Percentiles rank a stretch among this genome's conserved stretches.
Conservation (phyloP, 2,797 vertebrate genomes). For the Caiman crocodilus region DNA sequence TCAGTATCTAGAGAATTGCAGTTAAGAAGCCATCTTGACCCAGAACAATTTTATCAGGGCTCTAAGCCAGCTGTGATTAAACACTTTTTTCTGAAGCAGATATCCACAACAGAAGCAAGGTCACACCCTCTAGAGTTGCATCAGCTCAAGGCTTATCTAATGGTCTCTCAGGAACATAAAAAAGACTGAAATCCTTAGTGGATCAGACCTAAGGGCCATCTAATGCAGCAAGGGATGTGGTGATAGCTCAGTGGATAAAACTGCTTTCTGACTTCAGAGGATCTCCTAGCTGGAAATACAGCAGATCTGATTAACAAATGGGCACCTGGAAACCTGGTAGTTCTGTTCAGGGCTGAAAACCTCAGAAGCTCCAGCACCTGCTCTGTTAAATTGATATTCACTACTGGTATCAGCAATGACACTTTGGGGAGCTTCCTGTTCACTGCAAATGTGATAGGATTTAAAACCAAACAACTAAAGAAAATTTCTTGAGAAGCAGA, state of each 20-base stretch:
- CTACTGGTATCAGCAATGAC: neutral
- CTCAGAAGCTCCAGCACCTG: neutral
- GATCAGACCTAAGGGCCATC: slow-evolving; percentile 22
- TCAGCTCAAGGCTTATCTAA: slow-evolving; percentile 49
- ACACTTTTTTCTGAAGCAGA: slow-evolving; percentile 28
- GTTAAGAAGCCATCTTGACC: slow-evolving; percentile 41
- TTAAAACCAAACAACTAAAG: neutral
- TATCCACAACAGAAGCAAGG: slow-evolving; percentile 61
- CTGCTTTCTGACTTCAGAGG: neutral
- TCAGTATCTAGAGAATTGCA: slow-evolving; percentile 13
- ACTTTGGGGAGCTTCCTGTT: neutral
- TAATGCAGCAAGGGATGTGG: neutral
- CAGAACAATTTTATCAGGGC: slow-evolving; percentile 64
- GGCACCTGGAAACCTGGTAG: no score
- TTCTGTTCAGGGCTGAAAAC: neutral
- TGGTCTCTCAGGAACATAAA: slow-evolving; percentile 5
- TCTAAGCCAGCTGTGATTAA: slow-evolving; percentile 63
- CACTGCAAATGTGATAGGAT: neutral
- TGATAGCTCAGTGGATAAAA: no score
- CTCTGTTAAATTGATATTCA: rapidly evolving
- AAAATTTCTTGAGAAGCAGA: neutral
- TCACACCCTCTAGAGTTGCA: slow-evolving; percentile 4
- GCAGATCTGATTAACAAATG: no score
- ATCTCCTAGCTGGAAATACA: neutral
- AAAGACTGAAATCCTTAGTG: neutral